Base-by-base conservation (phyloP, 2,888 invertebrate species). In the Ptilodon capucinus region DNA sequence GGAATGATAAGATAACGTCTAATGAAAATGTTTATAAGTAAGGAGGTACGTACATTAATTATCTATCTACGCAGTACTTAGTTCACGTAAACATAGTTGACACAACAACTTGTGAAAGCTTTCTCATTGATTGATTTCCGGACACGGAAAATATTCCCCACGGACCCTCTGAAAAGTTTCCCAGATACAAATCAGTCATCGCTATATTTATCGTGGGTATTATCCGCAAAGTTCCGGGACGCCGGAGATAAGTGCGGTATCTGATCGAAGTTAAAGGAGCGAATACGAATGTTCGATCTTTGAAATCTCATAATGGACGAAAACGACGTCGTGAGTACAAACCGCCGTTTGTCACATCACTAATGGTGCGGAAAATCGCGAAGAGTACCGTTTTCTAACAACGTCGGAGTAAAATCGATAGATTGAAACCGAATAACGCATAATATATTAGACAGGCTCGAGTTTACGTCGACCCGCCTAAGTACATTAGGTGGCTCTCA, bases 301-400 rank as follows among this genome's bases (percentile, higher is more conserved):
- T 74, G 76, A 77, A 82, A 84, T 84, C 80, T 77, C 78, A 75
- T 85, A 85, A 86, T 86, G 80, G 81, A 81, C 77, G 79, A 74
- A 83, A 85, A 86, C 81, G 86, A 83, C 86, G 84, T 80, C 76
- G 76, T 70, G 80, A 79, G 79, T 84, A 84, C 79, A 82, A 84
- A 81, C 78, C 80, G 71, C 80, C 81, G 84, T 86, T 86, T 84
- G 84, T 86, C 87, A 86, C 81, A 78, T 77, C 75, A 81, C 81
- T 85, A 87, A 88, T 86, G 86, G 85, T 64, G 76, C 69, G 79
- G 83, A 84, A 87, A 88, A 88, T 86, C 85, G 81, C 71, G 66
- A 32, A 79, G 76, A 80, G 74, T 80, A 78, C 78, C 82, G 79
- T 76, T 79, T 77, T 76, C 78, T 75, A 77, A 79, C 79, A 75